Evolutionary conservation across 1,140 invertebrate genomes (phyloP).

Genomic region (Melitaea cinxia): DNA sequence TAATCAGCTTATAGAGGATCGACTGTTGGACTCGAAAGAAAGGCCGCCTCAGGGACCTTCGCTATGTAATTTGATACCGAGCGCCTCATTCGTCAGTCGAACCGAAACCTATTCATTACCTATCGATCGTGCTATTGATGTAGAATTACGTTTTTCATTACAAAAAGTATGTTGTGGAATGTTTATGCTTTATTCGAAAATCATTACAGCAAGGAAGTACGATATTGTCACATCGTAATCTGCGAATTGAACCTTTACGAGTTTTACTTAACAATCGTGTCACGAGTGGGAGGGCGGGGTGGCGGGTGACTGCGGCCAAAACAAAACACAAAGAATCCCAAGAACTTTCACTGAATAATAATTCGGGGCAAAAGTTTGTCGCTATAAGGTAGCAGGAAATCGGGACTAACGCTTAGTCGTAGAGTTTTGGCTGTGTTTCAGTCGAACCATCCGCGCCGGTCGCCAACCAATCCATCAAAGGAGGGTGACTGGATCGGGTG

Average conservation of each 20-base stretch:
- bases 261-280: slow-evolving; percentile 59
- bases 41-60: slow-evolving; percentile 42
- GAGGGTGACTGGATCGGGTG: slow-evolving; percentile 72
- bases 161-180: neutral
- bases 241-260: slow-evolving; percentile 47
- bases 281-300: slow-evolving; percentile 45
- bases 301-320: slow-evolving; percentile 52
- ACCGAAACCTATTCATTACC: slow-evolving; percentile 58
- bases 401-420: slow-evolving; percentile 65
- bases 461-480: slow-evolving; percentile 80
- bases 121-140: slow-evolving; percentile 8
- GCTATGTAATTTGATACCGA: slow-evolving; percentile 65
- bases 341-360: slow-evolving; percentile 77
- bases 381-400: slow-evolving; percentile 65
- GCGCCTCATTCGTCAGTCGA: slow-evolving; percentile 57
- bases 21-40: slow-evolving; percentile 43
- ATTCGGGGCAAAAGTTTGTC: slow-evolving; percentile 71
- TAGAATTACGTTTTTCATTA: neutral
- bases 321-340: slow-evolving; percentile 73
- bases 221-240: slow-evolving; percentile 35
- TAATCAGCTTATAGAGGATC: slow-evolving; percentile 61
- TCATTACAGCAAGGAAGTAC: slow-evolving; percentile 19
- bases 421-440: slow-evolving; percentile 69
- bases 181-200: slow-evolving; percentile 8
- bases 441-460: slow-evolving; percentile 73